Percentiles rank a stretch among this genome's conserved stretches.
Conservation (phyloP, 2,888 invertebrate genomes). For the Trissoscelio sp. region DNA sequence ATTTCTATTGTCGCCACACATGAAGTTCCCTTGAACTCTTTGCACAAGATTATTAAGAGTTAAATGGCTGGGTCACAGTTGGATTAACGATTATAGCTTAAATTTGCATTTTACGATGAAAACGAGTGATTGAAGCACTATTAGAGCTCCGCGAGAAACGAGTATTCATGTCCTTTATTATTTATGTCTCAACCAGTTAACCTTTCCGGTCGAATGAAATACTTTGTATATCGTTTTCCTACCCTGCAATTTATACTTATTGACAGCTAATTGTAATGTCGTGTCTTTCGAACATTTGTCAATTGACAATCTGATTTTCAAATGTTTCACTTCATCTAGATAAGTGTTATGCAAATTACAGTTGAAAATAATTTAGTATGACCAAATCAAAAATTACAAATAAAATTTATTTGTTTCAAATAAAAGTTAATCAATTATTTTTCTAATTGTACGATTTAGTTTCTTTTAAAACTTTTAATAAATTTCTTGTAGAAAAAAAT, state of each 20-base stretch:
- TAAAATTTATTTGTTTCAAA: too few relatives aligned
- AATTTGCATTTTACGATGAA: slow-evolving; percentile 60
- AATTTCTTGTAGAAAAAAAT: too few relatives aligned
- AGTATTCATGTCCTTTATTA: slow-evolving; percentile 30
- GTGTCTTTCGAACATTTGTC: slow-evolving; percentile 14
- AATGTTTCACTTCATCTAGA: too few relatives aligned
- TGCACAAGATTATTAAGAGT: slow-evolving; percentile 49
- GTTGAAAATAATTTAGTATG: too few relatives aligned
- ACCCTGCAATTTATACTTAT: slow-evolving; percentile 14
- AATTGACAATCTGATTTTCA: too few relatives aligned
- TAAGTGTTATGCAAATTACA: too few relatives aligned
- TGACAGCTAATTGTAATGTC: slow-evolving; percentile 8
- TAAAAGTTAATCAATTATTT: too few relatives aligned
- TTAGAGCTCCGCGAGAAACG: slow-evolving; percentile 3
- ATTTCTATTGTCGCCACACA: slow-evolving; percentile 45
- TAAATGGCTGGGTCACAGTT: slow-evolving; percentile 48
- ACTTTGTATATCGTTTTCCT: background rate
- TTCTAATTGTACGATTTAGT: too few relatives aligned
- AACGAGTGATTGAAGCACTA: slow-evolving; percentile 36
- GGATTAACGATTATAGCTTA: slow-evolving; percentile 55
- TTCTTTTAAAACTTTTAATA: too few relatives aligned
- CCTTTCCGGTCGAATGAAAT: slow-evolving; percentile 5
- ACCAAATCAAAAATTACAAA: too few relatives aligned
- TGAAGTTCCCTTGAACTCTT: slow-evolving; percentile 53
- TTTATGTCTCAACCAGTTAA: slow-evolving; percentile 31